Base-by-base conservation (phyloP, 2,113 vertebrate genomes). In the Hiodon tergisus region DNA sequence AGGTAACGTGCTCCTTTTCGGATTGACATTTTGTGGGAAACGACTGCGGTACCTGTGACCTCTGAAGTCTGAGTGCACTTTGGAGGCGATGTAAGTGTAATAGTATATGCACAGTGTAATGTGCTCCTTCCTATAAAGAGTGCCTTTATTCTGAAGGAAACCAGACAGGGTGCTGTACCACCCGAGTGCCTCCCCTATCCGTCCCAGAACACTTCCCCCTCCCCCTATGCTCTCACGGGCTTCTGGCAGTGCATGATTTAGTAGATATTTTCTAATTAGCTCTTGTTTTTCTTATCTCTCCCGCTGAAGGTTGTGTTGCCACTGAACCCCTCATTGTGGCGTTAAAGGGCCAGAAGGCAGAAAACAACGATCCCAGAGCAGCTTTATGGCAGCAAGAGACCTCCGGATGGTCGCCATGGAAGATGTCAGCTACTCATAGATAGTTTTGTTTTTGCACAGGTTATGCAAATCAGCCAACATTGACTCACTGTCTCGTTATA, bases 391-490 rank as follows among this genome's bases (percentile, higher is more conserved):
- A 62, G 65, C 16, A 10, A 80, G 71, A 78, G 71, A 73, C 77
- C 75, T 76, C 76, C 69, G 47, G 74, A 66, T 51, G 1, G 13
- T 3, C 17, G 47, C 55, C 66, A 51, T 52, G 48, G 17, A 74
- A 53, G 67, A 51, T 50, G 73, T 71, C 67, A 58, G 72, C 80
- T 76, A 80, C 73, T 79, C 75, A 73, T 77, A 76, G 53, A 65
- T 71, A 58, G 66, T 79, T 78, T 71, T 78, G 77, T 86, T 85
- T 77, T 82, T 79, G 82, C 74, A 73, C 80, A 83, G 80, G 81
- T 86, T 87, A 90, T 90, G 88, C 73, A 87, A 87, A 91, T 89
- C 69, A 89, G 81, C 67, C 78, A 54, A 66, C 60, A 74, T 81
- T 82, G 81, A 83, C 78, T 81, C 79, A 75, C 78, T 72, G 60